phyloP scores from a whole-genome alignment of 2,113 vertebrate genomes.

The Chionis minor region DNA sequence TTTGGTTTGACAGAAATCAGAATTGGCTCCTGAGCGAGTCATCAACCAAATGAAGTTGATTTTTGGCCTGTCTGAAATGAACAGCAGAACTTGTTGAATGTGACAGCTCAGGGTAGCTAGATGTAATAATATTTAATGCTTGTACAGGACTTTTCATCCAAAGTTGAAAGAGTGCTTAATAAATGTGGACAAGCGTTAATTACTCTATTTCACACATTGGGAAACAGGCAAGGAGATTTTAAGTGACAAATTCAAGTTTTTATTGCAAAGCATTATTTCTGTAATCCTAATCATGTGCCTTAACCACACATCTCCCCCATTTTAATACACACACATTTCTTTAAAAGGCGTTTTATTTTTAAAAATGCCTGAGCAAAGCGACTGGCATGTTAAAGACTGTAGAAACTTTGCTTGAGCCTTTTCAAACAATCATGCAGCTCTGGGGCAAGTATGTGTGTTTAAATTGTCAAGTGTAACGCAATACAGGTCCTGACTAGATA shows the following conservation, averaged over 20 bases:
- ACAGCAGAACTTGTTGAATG: not conserved
- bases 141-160: not conserved
- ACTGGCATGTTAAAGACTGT: not conserved
- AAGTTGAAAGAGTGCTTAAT: constrained; percentile 4
- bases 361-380: not conserved
- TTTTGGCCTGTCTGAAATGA: not conserved
- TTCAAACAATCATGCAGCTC: not conserved
- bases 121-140: not conserved
- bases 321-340: not conserved
- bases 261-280: not conserved
- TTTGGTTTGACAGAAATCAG: not conserved
- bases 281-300: not conserved
- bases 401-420: not conserved
- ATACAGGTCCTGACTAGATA: not conserved
- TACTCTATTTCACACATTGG: not conserved
- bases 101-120: not conserved
- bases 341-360: not conserved
- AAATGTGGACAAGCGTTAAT: not conserved
- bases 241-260: not conserved
- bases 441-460: not conserved
- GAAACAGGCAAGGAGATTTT: not conserved
- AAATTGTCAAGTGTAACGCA: not conserved
- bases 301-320: not conserved
- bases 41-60: not conserved
- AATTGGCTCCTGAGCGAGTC: not conserved